A percentile compares a stretch with the other conserved stretches of the same genome.
These are phyloP conservation scores for Mactromeris polynyma DNA, from an alignment of 2,888 invertebrate genomes.

Conservation along the genomic window DNA sequence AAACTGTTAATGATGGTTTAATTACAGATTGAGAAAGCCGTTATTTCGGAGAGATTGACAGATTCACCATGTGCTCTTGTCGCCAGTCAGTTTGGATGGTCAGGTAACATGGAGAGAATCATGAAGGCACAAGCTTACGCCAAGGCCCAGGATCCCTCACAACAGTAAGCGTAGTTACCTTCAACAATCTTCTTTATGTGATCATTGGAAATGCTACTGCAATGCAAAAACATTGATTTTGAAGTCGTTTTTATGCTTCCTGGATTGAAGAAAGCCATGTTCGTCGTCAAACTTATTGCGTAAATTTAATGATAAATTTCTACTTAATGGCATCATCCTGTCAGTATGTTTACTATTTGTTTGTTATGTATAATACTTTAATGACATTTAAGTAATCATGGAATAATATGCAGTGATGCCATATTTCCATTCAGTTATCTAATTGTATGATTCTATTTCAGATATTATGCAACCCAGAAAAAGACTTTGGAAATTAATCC, in stretches of 20 bases:
- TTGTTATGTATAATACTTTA: constrained; percentile 4
- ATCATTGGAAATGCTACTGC: not conserved
- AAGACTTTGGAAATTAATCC: constrained; percentile 99
- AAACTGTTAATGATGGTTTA: too few relatives aligned
- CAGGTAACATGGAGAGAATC: constrained; percentile 99
- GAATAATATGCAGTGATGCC: not conserved
- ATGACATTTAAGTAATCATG: too few relatives aligned
- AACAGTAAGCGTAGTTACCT: constrained; percentile 88
- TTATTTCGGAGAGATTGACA: constrained; percentile 94
- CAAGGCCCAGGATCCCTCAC: constrained; percentile 92
- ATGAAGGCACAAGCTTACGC: constrained; percentile 97
- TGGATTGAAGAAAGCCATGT: too few relatives aligned
- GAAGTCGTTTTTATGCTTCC: not conserved
- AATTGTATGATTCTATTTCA: constrained; percentile 68
- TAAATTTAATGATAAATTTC: too few relatives aligned
- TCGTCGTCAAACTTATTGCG: too few relatives aligned
- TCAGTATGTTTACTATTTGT: too few relatives aligned
- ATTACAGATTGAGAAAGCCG: constrained; percentile 91
- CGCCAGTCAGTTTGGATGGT: constrained; percentile 99
- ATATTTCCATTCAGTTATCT: not conserved
- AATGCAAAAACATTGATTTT: not conserved
- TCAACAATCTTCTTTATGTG: not conserved
- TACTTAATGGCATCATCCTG: too few relatives aligned
- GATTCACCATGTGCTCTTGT: constrained; percentile 98
- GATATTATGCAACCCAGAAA: constrained; percentile 89